Conservation (phyloP, 2,797 vertebrate genomes). For the Borostomias antarcticus region DNA sequence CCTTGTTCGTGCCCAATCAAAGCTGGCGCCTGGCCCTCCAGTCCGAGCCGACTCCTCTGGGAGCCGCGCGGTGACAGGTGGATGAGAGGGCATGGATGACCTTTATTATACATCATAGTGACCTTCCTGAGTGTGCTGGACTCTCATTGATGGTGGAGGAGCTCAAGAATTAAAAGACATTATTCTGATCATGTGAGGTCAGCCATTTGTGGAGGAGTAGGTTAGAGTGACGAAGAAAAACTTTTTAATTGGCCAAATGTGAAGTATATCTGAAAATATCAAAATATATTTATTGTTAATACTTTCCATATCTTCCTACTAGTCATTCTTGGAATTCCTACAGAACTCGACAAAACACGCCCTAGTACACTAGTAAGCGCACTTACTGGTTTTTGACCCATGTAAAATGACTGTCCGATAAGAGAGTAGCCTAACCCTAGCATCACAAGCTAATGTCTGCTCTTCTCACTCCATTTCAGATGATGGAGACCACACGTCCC, state of each 20-base stretch:
- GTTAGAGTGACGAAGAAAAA: too few relatives aligned
- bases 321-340: neutral
- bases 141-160: neutral
- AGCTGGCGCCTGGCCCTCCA: slow-evolving; percentile 37
- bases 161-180: neutral
- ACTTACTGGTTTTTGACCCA: slow-evolving; percentile 21
- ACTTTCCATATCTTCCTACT: too few relatives aligned
- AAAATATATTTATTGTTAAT: too few relatives aligned
- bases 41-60: slow-evolving; percentile 39
- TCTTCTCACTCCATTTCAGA: slow-evolving; percentile 34
- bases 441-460: slow-evolving; percentile 21
- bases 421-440: slow-evolving; percentile 19
- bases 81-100: slow-evolving; percentile 46
- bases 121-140: slow-evolving; percentile 54
- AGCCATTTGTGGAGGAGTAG: neutral
- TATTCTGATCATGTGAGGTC: neutral
- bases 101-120: slow-evolving; percentile 40
- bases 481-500: slow-evolving; percentile 47
- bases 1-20: slow-evolving; percentile 58
- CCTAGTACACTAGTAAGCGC: neutral
- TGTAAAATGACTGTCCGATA: slow-evolving; percentile 21
- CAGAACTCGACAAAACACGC: neutral
- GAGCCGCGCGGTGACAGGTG: slow-evolving; percentile 50
- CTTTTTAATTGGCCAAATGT: too few relatives aligned
- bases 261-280: too few relatives aligned